Evolutionary conservation across 2,888 invertebrate species (phyloP), one percentile per base, ranked within the genome.

Genomic region (Drosophila rubida): DNA sequence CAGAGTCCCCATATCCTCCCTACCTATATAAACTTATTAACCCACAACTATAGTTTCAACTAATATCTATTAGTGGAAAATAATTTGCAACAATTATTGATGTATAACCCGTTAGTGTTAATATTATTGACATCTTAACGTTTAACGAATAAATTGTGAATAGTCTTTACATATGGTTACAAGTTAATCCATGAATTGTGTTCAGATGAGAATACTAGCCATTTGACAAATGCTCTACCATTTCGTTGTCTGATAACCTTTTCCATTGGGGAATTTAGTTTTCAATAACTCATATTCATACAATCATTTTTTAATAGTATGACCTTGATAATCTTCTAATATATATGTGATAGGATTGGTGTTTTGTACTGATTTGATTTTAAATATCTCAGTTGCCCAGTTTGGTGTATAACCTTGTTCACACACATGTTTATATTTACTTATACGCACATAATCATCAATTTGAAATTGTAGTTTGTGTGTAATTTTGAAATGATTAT

Each of bases 331-430:
- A 22, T 54, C 54, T 44, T 54, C 23, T 23, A 54, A 32, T 22
- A 54, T 44, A 22, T n/a, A 54, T 50, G 54, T 35, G 4, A 32
- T 54, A 42, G 85, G 88, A 69, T 54, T 44, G 6, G 32, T n/a
- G n/a, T n/a, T n/a, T n/a, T n/a, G n/a, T n/a, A n/a, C n/a, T n/a
- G n/a, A n/a, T n/a, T n/a, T n/a, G n/a, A n/a, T n/a, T n/a, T n/a
- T n/a, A n/a, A n/a, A n/a, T n/a, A n/a, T n/a, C n/a, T n/a, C n/a
- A n/a, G n/a, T n/a, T n/a, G n/a, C n/a, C n/a, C n/a, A n/a, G n/a
- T n/a, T n/a, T n/a, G n/a, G n/a, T n/a, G n/a, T n/a, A n/a, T n/a
- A n/a, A n/a, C n/a, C n/a, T n/a, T n/a, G n/a, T n/a, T n/a, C n/a
- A n/a, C n/a, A n/a, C n/a, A n/a, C n/a, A n/a, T n/a, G n/a, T n/a